A percentile compares a stretch with the other conserved stretches of the same genome.
phyloP scores from a whole-genome alignment of 2,113 vertebrate species.

The Nibea coibor region DNA sequence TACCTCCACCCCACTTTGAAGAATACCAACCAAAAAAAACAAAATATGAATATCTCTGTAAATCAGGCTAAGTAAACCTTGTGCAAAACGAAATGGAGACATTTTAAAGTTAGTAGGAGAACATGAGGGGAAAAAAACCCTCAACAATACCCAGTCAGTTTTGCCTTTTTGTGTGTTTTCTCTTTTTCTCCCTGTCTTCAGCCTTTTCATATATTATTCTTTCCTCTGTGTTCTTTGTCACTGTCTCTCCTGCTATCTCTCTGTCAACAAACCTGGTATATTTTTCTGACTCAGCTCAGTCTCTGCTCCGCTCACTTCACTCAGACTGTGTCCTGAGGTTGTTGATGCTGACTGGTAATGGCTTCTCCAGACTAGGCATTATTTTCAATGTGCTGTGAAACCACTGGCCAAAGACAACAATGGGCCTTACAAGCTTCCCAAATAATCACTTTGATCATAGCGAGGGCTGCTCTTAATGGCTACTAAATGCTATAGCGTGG shows the following conservation, averaged over 20 bases:
- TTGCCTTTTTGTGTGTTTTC: not conserved
- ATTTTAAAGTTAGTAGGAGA: not conserved
- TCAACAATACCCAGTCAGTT: too few species aligned
- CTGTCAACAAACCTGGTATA: conserved; percentile 29
- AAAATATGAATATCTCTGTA: not conserved
- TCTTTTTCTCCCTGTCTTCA: not conserved
- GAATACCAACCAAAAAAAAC: not conserved
- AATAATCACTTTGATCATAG: conserved; percentile 50
- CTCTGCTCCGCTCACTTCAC: conserved; percentile 27
- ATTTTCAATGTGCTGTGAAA: conserved; percentile 56
- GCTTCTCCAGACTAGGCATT: conserved; percentile 42
- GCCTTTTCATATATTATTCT: not conserved
- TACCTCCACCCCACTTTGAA: not conserved
- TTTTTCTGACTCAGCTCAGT: conserved; percentile 43
- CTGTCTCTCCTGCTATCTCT: not conserved
- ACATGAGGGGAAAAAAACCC: not conserved
- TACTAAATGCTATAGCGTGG: conserved; percentile 21
- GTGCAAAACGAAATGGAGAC: not conserved
- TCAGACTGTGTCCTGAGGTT: conserved; percentile 40
- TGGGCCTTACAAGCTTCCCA: conserved; percentile 16
- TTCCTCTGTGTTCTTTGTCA: not conserved
- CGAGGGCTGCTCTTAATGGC: conserved; percentile 9
- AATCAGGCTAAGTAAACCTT: not conserved
- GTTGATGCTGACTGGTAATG: conserved; percentile 48
- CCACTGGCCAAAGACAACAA: conserved; percentile 59